These are phyloP conservation scores for Gortyna flavago DNA, from an alignment of 2,888 invertebrate species.

Conservation along the genomic window DNA sequence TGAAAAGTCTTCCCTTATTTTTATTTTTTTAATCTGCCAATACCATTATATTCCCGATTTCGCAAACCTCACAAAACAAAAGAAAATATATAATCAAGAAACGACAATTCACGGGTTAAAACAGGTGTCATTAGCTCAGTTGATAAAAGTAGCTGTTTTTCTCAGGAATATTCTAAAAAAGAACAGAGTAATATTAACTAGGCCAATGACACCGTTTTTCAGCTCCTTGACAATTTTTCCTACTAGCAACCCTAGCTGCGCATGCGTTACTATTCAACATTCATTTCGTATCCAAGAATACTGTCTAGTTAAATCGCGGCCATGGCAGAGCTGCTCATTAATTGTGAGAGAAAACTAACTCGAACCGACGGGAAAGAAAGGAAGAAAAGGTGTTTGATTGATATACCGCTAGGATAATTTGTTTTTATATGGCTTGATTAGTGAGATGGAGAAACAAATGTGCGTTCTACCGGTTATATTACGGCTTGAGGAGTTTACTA, in stretches of 20 bases:
- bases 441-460: background rate
- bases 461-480: background rate
- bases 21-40: background rate
- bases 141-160: background rate
- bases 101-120: background rate
- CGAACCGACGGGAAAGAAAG: slow-evolving; percentile 36
- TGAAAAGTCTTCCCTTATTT: background rate
- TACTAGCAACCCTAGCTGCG: slow-evolving; percentile 41
- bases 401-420: slow-evolving; percentile 35
- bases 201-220: background rate
- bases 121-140: background rate
- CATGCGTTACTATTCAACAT: slow-evolving; percentile 52
- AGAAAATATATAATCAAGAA: background rate
- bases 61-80: background rate
- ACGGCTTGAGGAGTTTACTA: background rate
- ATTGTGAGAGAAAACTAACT: slow-evolving; percentile 60
- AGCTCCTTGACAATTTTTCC: background rate
- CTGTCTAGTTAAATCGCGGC: slow-evolving; percentile 35
- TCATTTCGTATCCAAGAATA: slow-evolving; percentile 38
- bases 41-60: background rate
- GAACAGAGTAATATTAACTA: background rate
- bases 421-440: slow-evolving; percentile 45
- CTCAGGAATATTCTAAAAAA: background rate
- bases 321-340: slow-evolving; percentile 42
- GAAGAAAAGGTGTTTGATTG: slow-evolving; percentile 58